phyloP scores from a whole-genome alignment of 2,888 invertebrate species.

The Drosophila dives region DNA sequence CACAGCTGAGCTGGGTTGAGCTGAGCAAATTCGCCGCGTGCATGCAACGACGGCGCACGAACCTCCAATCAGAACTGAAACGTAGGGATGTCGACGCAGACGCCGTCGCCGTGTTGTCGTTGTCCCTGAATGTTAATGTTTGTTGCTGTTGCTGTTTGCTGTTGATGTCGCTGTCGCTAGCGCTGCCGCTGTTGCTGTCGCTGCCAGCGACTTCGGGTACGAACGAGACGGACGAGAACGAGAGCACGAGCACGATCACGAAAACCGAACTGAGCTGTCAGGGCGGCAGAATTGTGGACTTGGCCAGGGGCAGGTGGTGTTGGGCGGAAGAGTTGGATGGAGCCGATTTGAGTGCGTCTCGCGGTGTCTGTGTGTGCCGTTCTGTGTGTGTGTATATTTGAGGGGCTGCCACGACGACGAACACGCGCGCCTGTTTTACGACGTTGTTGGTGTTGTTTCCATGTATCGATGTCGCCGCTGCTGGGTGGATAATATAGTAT shows the following conservation, averaged over 20 bases:
- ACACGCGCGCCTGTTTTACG: slow-evolving; percentile 70
- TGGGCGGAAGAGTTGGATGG: slow-evolving; percentile 57
- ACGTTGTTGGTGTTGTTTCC: slow-evolving; percentile 51
- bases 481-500: slow-evolving; percentile 69
- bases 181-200: slow-evolving; percentile 10
- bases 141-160: slow-evolving; percentile 46
- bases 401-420: slow-evolving; percentile 69
- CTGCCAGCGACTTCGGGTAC: slow-evolving; percentile 35
- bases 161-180: slow-evolving; percentile 30
- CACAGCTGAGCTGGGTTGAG: slow-evolving; percentile 67
- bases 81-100: slow-evolving; percentile 81
- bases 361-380: slow-evolving; percentile 27
- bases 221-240: slow-evolving; percentile 53
- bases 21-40: slow-evolving; percentile 73
- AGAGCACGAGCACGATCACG: slow-evolving; percentile 65
- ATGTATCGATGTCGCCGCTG: slow-evolving; percentile 66
- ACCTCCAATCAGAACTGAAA: slow-evolving; percentile 83
- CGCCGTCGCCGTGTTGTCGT: slow-evolving; percentile 71
- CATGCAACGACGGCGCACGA: slow-evolving; percentile 81
- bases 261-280: slow-evolving; percentile 52
- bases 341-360: slow-evolving; percentile 46
- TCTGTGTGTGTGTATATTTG: slow-evolving; percentile 33
- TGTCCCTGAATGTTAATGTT: slow-evolving; percentile 72
- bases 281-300: slow-evolving; percentile 42
- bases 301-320: slow-evolving; percentile 23